Base-by-base conservation (phyloP, 2,888 invertebrate species). In the Luperina nickerlii region DNA sequence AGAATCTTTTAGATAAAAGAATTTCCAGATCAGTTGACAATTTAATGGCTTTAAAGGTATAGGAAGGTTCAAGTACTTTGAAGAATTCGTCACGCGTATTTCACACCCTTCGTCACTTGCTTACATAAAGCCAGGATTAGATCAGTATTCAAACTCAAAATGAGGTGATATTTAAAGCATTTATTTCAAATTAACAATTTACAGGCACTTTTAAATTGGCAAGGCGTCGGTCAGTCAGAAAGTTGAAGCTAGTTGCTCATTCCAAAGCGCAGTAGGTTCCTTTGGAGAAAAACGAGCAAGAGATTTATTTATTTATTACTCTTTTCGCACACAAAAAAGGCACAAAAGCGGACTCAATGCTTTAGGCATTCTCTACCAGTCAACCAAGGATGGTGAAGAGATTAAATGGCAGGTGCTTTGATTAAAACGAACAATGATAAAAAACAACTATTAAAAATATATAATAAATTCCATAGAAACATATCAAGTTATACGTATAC, bases 21-120 rank as follows among this genome's bases (percentile, higher is more conserved):
- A 27, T 74, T 81, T 81, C 38, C 75, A 57, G 81, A 38, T 74
- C 74, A 60, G 66, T 79, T 73, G 51, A 45, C 62, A 69, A 68
- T 54, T 68, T 74, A 81, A 74, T 74, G 65, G 45, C 18, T 60
- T 32, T 32, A 70, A n/a, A 38, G 27, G 20, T 32, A 48, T 18
- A 38, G 67, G 48, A 42, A 78, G 60, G 5, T 11, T 38, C 18
- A 11, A 38, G 60, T 62, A 24, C 8, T 54, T 62, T 78, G 27
- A 78, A 2, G 57, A n/a, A n/a, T 71, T 11, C 38, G 6, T 57
- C 51, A 66, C 13, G 15, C 24, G 38, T n/a, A 66, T 42, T 24
- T 42, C 66, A 13, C 0, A 13, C 13, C 48, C 11, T 13, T 48
- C 13, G 13, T 48, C 4, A 48, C 8, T 18, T 18, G 32, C 38